phyloP scores from a whole-genome alignment of 1,140 invertebrate species.

The Pollicipes pollicipes region DNA sequence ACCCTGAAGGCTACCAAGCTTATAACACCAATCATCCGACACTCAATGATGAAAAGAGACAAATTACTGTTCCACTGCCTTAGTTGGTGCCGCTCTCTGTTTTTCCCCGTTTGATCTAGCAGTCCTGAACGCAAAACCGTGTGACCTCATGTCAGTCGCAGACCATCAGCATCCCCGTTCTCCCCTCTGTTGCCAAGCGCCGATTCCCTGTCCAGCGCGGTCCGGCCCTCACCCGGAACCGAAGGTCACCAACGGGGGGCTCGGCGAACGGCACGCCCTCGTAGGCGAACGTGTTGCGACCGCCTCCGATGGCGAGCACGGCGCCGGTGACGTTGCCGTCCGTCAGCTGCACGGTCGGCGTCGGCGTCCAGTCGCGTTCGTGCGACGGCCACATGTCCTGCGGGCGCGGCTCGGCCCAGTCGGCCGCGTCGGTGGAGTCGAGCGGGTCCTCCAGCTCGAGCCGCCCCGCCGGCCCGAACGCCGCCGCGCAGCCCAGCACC shows the following conservation, averaged over 20 bases:
- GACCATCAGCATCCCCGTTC: too few species aligned
- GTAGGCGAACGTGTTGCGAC: not conserved
- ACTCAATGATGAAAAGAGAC: too few species aligned
- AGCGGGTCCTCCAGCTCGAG: not conserved
- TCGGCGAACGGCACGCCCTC: slow-evolving; percentile 79
- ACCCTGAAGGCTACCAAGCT: too few species aligned
- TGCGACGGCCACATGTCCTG: slow-evolving; percentile 1
- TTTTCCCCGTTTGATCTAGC: too few species aligned
- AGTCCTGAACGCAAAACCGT: too few species aligned
- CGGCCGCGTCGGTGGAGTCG: not conserved
- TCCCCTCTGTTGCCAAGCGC: too few species aligned
- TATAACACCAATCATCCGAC: too few species aligned
- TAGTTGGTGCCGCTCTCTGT: too few species aligned
- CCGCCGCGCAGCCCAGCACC: not conserved
- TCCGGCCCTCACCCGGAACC: not conserved
- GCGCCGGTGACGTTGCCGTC: not conserved
- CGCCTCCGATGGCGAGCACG: slow-evolving; percentile 2
- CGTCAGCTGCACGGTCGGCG: not conserved
- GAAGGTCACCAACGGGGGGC: slow-evolving; percentile 54
- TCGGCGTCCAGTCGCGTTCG: not conserved
- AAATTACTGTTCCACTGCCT: too few species aligned
- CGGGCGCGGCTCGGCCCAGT: not conserved
- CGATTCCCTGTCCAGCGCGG: too few species aligned
- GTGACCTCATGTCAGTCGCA: too few species aligned
- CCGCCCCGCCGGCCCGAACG: not conserved